Base-by-base conservation (phyloP, 2,797 vertebrate genomes). In the Hafferia zeledoni region DNA sequence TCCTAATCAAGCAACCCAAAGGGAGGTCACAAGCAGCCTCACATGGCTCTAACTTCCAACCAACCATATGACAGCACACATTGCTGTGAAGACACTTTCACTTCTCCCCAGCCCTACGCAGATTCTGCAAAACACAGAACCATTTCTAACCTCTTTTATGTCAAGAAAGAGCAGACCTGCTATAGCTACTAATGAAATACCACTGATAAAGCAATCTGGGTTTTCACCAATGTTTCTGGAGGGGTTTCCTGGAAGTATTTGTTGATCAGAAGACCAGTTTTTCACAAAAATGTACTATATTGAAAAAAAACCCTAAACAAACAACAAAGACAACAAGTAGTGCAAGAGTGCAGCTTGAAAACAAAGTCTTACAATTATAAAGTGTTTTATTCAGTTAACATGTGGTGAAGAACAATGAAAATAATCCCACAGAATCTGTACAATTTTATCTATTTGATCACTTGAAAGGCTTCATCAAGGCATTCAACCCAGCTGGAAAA, bases 381-480 rank as follows among this genome's bases (percentile, higher is more conserved):
- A 94, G 80, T 86, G 89, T 94, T 94, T 94, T 91, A 97, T 96
- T 97, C 95, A 97, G 71, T 61, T 94, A 94, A 96, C 97, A 92
- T 80, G 83, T 95, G 96, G 96, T 87, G 89, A 90, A 96, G 93
- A 97, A 97, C 96, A 97, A 97, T 96, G 93, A 94, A 94, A 97
- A 96, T 86, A 95, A 97, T 96, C 95, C 89, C 87, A 75, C 69
- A 93, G 92, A 97, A 95, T 93, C 83, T 83, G 79, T 95, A 96
- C 95, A 94, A 92, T 97, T 96, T 96, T 92, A 95, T 90, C 95
- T 94, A 95, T 95, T 90, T 97, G 95, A 97, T 87, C 90, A 93
- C 70, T 97, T 97, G 90, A 97, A 97, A 96, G 93, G 90, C 89
- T 97, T 97, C 97, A 97, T 97, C 91, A 97, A 95, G 91, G 63